These are phyloP conservation scores for Microcebus lehilahytsara DNA, from an alignment of 2,113 vertebrate species.

Conservation along the genomic window DNA sequence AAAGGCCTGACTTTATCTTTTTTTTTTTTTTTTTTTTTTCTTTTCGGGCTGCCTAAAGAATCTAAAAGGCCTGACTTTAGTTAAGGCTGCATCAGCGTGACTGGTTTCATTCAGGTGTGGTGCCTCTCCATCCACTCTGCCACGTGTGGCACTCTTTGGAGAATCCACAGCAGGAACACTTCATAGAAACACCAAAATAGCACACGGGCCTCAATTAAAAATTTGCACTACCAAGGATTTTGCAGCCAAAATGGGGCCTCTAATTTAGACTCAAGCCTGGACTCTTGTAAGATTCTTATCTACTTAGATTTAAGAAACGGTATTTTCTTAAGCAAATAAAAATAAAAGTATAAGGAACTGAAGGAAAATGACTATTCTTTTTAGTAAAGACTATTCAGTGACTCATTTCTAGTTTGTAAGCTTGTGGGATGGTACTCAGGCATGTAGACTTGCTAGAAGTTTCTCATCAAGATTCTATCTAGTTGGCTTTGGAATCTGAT, in stretches of 20 bases:
- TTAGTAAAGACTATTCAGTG: not conserved
- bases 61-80: not conserved
- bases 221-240: not conserved
- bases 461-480: not conserved
- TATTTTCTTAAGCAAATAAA: slow-evolving; percentile 28
- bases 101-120: not conserved
- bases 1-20: too few species aligned
- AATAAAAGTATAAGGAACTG: not conserved
- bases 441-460: not conserved
- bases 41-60: too few species aligned
- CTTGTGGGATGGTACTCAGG: not conserved
- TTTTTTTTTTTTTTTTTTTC: too few species aligned
- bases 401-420: not conserved
- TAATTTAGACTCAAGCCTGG: not conserved
- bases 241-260: not conserved
- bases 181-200: not conserved
- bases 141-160: not conserved
- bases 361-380: not conserved
- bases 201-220: not conserved
- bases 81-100: not conserved
- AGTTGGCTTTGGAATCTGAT: not conserved
- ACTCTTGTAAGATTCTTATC: not conserved
- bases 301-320: not conserved
- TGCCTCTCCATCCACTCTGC: fast-evolving
- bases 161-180: not conserved